Percentiles rank a stretch among this genome's conserved stretches.
Evolutionary conservation across 2,797 vertebrate genomes (phyloP).

Genomic region (Aulostomus chinensis): DNA sequence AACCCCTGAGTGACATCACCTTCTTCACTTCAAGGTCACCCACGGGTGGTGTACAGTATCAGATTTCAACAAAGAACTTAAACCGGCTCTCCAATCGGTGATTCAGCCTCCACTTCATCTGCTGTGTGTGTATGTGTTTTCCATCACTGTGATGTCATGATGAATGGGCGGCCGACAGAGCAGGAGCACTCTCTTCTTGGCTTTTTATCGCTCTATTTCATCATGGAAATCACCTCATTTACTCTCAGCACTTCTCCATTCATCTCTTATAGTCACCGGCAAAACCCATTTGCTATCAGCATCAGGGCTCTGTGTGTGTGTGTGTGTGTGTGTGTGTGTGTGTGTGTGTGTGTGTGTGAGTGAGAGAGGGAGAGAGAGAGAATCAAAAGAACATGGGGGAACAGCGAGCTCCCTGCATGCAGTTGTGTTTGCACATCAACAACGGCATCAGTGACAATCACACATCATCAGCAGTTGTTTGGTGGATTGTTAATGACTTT

Average conservation of each 20-base stretch:
- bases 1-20: constrained; percentile 34
- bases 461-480: no score
- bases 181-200: constrained; percentile 58
- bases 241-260: constrained; percentile 72
- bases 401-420: no score
- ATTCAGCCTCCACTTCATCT: constrained; percentile 48
- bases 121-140: constrained; percentile 24
- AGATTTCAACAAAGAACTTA: constrained; percentile 27
- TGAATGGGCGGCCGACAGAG: constrained; percentile 57
- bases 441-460: no score
- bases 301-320: neutral
- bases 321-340: constrained; percentile 11
- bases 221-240: constrained; percentile 81
- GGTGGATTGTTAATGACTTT: no score
- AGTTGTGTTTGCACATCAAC: no score
- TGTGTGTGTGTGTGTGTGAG: constrained; percentile 7
- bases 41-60: constrained; percentile 4
- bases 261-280: constrained; percentile 68
- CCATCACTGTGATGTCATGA: constrained; percentile 63
- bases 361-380: neutral
- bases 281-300: constrained; percentile 64
- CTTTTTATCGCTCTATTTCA: constrained; percentile 78
- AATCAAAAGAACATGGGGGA: no score
- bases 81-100: constrained; percentile 25
- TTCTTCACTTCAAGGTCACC: constrained; percentile 60